A percentile compares a stretch with the other conserved stretches of the same genome.
phyloP scores from a whole-genome alignment of 2,888 invertebrate genomes.

The Tupiocoris notatus region DNA sequence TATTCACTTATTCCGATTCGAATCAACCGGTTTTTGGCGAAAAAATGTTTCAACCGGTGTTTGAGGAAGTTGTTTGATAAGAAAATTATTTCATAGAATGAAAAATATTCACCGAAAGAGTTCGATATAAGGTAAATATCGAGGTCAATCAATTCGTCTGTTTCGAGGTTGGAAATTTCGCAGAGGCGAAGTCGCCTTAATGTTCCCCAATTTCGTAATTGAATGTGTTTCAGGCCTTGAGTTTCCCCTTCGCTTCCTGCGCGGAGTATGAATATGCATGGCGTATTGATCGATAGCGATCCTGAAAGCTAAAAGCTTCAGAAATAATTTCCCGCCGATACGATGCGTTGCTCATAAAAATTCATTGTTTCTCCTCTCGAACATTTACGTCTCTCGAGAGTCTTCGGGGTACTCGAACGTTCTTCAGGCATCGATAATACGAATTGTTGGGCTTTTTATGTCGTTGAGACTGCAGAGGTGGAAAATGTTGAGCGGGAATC shows the following conservation, averaged over 20 bases:
- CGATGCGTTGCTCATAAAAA: background rate
- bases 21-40: no score
- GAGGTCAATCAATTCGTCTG: no score
- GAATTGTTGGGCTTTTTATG: no score
- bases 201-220: background rate
- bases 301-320: constrained; percentile 9
- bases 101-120: no score
- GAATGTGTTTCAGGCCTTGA: background rate
- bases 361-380: background rate
- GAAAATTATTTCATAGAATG: background rate
- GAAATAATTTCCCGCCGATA: background rate
- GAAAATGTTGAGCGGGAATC: no score
- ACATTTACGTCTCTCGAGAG: background rate
- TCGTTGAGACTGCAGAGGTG: no score
- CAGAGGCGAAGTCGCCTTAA: no score
- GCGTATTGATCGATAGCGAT: background rate
- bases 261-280: background rate
- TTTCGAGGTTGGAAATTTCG: no score
- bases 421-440: no score
- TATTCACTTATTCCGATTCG: no score
- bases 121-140: no score
- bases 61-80: background rate
- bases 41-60: no score
- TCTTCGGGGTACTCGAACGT: background rate
- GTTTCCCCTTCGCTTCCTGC: background rate